Evolutionary conservation across 2,797 vertebrate genomes (phyloP).

Genomic region (Spinus pinus): DNA sequence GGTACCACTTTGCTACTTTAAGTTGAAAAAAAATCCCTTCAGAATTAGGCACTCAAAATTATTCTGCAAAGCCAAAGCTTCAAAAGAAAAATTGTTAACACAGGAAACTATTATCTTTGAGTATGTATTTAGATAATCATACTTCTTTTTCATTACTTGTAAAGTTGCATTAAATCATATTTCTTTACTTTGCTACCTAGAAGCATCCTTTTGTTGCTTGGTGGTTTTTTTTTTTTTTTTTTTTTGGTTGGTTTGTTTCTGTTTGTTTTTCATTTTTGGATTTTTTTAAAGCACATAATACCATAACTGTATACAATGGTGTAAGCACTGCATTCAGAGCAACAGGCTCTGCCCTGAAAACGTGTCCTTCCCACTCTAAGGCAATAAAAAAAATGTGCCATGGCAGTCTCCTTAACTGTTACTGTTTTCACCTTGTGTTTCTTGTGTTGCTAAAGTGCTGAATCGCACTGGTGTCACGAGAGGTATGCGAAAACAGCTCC

Average conservation of each 20-base stretch:
- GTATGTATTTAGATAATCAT: neutral
- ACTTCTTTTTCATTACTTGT: neutral
- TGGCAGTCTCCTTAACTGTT: neutral
- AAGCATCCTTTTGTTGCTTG: neutral
- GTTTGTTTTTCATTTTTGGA: neutral
- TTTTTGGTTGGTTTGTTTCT: neutral
- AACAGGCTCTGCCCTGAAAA: neutral
- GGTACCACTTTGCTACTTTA: neutral
- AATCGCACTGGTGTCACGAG: rapidly evolving
- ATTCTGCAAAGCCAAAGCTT: neutral
- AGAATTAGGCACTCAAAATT: neutral
- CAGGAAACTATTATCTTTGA: neutral
- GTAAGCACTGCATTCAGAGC: neutral
- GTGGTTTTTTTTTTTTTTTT: no score
- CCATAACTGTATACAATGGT: neutral
- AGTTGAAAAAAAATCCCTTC: neutral
- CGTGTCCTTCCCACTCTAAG: neutral
- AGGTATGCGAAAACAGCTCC: neutral
- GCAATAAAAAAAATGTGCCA: neutral
- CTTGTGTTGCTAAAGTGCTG: neutral
- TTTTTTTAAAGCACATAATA: neutral
- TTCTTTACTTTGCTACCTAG: neutral
- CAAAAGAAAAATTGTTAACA: neutral
- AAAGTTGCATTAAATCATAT: neutral
- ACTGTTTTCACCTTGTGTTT: neutral